Conservation (phyloP, 2,888 invertebrate genomes). For the Phrixothrix hirtus region DNA sequence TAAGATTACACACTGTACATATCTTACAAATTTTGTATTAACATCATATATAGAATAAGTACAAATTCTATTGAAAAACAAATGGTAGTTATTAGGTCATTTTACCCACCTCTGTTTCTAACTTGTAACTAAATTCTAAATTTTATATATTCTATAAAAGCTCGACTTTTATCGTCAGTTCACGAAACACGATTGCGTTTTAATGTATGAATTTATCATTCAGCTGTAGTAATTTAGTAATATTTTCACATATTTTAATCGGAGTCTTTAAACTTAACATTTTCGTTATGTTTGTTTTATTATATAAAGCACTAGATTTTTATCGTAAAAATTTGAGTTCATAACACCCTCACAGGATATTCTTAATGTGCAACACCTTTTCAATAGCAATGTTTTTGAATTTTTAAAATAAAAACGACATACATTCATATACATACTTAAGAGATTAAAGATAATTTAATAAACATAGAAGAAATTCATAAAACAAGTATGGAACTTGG, state of each 20-base stretch:
- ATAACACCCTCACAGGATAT: slow-evolving; percentile 26
- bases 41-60: slow-evolving; percentile 25
- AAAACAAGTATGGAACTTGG: slow-evolving; percentile 22
- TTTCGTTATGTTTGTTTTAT: slow-evolving; percentile 18
- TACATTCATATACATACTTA: too few species aligned
- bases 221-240: slow-evolving; percentile 9
- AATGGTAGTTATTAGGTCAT: slow-evolving; percentile 44
- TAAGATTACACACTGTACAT: slow-evolving; percentile 48
- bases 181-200: slow-evolving; percentile 42
- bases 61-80: slow-evolving; percentile 28
- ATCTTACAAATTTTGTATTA: slow-evolving; percentile 47
- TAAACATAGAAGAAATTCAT: too few species aligned
- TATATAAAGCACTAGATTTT: slow-evolving; percentile 29
- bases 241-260: slow-evolving; percentile 19
- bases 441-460: too few species aligned
- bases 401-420: too few species aligned
- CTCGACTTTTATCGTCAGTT: slow-evolving; percentile 41
- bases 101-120: slow-evolving; percentile 44
- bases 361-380: slow-evolving; percentile 17
- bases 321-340: slow-evolving; percentile 7
- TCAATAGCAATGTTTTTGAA: slow-evolving; percentile 2
- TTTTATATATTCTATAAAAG: slow-evolving; percentile 43
- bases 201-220: slow-evolving; percentile 8
- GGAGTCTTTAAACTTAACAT: slow-evolving; percentile 11
- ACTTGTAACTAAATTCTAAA: slow-evolving; percentile 40